Percentiles rank a stretch among this genome's conserved stretches.
phyloP scores from a whole-genome alignment of 92 coral and sea anemone genomes.

The Pocillopora grandis region DNA sequence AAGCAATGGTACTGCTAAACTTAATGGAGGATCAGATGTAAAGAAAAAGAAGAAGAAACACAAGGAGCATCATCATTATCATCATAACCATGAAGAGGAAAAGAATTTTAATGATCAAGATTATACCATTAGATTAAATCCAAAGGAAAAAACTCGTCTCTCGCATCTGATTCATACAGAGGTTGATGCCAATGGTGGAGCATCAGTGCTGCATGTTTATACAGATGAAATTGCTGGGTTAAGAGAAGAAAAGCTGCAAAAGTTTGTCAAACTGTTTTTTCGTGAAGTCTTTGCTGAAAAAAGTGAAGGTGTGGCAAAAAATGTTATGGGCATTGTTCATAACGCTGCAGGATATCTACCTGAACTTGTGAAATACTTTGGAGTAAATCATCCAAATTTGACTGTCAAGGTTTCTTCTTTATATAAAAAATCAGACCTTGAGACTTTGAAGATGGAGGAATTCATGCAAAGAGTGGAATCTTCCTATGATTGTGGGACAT shows the following conservation, averaged over 20 bases:
- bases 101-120: slow-evolving; percentile 66
- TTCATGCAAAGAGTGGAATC: slow-evolving; percentile 79
- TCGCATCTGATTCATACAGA: slow-evolving; percentile 89
- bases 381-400: slow-evolving; percentile 75
- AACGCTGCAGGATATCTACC: slow-evolving; percentile 89
- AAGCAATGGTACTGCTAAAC: slow-evolving; percentile 19
- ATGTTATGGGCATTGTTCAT: slow-evolving; percentile 97
- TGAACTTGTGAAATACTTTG: slow-evolving; percentile 89
- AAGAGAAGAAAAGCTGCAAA: slow-evolving; percentile 82
- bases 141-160: slow-evolving; percentile 77
- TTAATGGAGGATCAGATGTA: slow-evolving; percentile 51
- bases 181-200: slow-evolving; percentile 93
- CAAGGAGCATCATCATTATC: slow-evolving; percentile 78
- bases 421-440: slow-evolving; percentile 89
- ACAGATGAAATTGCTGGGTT: slow-evolving; percentile 79
- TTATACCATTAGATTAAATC: slow-evolving; percentile 71
- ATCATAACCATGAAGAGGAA: slow-evolving; percentile 58
- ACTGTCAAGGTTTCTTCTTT: slow-evolving; percentile 81
- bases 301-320: slow-evolving; percentile 67
- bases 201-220: slow-evolving; percentile 84
- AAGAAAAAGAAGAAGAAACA: slow-evolving; percentile 90
- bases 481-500: slow-evolving; percentile 81
- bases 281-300: slow-evolving; percentile 88
- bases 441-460: slow-evolving; percentile 87
- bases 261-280: slow-evolving; percentile 91